Conservation (phyloP, 1,140 invertebrate species). For the Drosophila albomicans region DNA sequence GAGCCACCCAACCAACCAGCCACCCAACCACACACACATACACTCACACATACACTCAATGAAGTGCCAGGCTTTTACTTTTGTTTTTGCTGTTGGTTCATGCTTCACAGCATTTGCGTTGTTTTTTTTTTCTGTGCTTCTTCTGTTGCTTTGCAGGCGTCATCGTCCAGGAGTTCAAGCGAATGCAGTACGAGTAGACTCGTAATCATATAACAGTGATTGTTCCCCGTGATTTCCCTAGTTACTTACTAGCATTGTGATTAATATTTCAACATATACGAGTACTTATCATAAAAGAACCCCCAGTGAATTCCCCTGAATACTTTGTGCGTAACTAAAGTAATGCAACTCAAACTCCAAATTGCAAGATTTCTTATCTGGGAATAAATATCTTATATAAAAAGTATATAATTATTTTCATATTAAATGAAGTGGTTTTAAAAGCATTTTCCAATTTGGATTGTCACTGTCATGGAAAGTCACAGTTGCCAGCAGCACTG, state of each 20-base stretch:
- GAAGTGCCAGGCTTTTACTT: slow-evolving; percentile 47
- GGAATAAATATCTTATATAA: neutral
- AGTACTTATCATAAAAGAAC: neutral
- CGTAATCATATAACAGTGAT: slow-evolving; percentile 16
- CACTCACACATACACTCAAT: slow-evolving; percentile 18
- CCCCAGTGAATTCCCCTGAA: neutral
- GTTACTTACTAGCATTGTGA: slow-evolving; percentile 13
- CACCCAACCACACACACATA: neutral
- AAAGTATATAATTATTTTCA: neutral
- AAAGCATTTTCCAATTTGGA: neutral
- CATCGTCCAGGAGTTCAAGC: slow-evolving; percentile 8
- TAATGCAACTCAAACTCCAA: neutral
- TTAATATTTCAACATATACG: slow-evolving; percentile 4
- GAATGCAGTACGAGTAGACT: slow-evolving; percentile 1
- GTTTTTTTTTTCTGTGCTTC: neutral
- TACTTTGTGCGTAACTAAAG: slow-evolving; percentile 2
- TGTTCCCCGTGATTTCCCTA: slow-evolving; percentile 45
- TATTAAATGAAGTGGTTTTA: neutral
- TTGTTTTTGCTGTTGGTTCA: slow-evolving; percentile 53
- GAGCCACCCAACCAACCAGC: slow-evolving; percentile 14
- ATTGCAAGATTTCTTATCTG: neutral
- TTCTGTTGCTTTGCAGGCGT: slow-evolving; percentile 28
- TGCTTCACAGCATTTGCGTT: slow-evolving; percentile 52
- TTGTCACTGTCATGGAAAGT: neutral
- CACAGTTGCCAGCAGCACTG: slow-evolving; percentile 15